Evolutionary conservation across 35 echinoderm and acorn worm genomes (phyloP).

Genomic region (Nesometra sesokonis): DNA sequence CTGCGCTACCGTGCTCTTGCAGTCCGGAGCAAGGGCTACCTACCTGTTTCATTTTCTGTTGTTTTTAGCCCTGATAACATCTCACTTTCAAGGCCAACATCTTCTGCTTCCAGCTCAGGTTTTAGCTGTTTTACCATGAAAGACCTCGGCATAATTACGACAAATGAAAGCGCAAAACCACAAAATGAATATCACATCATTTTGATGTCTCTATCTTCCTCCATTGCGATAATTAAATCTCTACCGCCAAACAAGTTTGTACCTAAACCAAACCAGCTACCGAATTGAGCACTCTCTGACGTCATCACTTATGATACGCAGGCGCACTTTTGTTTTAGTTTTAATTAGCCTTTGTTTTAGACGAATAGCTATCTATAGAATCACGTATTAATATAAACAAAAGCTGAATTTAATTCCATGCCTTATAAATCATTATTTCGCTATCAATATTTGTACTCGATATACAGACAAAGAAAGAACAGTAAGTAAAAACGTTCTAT

Average conservation of each 20-base stretch:
- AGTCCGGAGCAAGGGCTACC: too few species aligned
- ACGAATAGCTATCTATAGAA: background rate
- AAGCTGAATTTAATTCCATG: background rate
- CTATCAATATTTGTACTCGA: background rate
- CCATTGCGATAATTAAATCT: background rate
- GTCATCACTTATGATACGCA: background rate
- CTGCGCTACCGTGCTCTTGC: too few species aligned
- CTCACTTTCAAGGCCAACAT: background rate
- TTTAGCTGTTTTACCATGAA: background rate
- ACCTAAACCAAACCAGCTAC: background rate
- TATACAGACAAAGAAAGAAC: too few species aligned
- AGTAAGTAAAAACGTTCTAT: too few species aligned
- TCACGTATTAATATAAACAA: background rate
- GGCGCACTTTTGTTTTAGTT: background rate
- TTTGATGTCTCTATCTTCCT: background rate
- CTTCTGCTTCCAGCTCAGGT: background rate
- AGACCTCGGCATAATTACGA: background rate
- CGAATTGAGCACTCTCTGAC: background rate
- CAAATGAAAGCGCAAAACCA: background rate
- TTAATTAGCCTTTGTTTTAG: slow-evolving; percentile 1
- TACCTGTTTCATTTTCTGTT: background rate
- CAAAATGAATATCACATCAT: background rate
- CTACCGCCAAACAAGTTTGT: too few species aligned
- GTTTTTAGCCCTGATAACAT: background rate
- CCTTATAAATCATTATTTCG: background rate